A percentile compares a stretch with the other conserved stretches of the same genome.
Evolutionary conservation across 2,113 vertebrate genomes (phyloP).

Genomic region (Vimba vimba): DNA sequence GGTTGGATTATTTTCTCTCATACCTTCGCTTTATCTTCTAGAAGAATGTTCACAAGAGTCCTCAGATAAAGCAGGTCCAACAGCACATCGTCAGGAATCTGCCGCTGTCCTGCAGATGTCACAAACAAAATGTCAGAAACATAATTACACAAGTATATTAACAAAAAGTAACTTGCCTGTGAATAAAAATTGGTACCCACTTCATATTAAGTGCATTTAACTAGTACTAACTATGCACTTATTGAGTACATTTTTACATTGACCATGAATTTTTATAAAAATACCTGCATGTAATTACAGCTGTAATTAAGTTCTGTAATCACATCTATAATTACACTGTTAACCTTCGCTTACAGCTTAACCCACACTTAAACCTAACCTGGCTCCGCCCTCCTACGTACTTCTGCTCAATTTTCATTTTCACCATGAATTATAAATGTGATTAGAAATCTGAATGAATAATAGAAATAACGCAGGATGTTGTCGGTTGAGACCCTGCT

Average conservation of each 20-base stretch:
- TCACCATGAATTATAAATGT: not conserved
- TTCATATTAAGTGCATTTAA: too few relatives aligned
- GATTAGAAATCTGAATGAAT: not conserved
- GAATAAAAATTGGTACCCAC: not conserved
- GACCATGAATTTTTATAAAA: too few relatives aligned
- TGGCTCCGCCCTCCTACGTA: too few relatives aligned
- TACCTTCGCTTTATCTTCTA: slow-evolving; percentile 73
- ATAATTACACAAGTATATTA: not conserved
- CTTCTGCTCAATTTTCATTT: too few relatives aligned
- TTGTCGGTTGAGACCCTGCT: not conserved
- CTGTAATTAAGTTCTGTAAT: too few relatives aligned
- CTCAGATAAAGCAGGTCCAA: slow-evolving; percentile 69
- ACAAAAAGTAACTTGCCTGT: not conserved
- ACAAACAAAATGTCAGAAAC: not conserved
- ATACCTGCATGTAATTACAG: too few relatives aligned
- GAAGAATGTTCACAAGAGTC: slow-evolving; percentile 65
- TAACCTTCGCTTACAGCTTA: too few relatives aligned
- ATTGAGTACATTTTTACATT: too few relatives aligned
- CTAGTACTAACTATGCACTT: too few relatives aligned
- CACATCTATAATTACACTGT: too few relatives aligned
- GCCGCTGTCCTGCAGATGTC: slow-evolving; percentile 47
- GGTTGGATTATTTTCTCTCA: not conserved
- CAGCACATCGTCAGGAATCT: slow-evolving; percentile 44
- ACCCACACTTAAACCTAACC: too few relatives aligned
- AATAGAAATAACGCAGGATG: not conserved